Evolutionary conservation across 1,140 invertebrate species (phyloP).

Genomic region (Drosophila sproati): DNA sequence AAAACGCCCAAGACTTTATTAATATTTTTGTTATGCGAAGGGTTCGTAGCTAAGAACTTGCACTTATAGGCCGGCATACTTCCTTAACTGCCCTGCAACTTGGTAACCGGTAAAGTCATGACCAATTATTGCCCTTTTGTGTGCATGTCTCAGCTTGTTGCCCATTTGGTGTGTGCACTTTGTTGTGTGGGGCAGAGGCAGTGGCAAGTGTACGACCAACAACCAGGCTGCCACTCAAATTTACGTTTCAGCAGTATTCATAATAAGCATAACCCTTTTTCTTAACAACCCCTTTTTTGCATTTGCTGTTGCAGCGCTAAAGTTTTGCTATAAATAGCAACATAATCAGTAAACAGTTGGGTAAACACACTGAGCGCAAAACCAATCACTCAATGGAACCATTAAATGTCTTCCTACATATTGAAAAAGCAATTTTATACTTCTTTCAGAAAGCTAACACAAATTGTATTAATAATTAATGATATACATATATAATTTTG

Average conservation of each 20-base stretch:
- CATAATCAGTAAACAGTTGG: conserved; percentile 61
- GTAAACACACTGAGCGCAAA: conserved; percentile 42
- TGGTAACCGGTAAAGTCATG: conserved; percentile 79
- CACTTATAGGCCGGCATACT: conserved; percentile 13
- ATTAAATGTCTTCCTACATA: too few species aligned
- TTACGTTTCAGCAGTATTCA: conserved; percentile 44
- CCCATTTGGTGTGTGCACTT: conserved; percentile 58
- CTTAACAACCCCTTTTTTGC: conserved; percentile 27
- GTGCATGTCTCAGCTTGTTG: conserved; percentile 11
- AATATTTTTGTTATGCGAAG: conserved; percentile 59
- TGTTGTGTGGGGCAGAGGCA: conserved; percentile 15
- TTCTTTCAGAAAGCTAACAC: too few species aligned
- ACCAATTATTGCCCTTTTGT: conserved; percentile 77
- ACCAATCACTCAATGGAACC: neutral
- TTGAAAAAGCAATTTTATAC: too few species aligned
- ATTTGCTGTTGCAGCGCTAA: conserved; percentile 49
- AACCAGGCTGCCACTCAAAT: conserved; percentile 5
- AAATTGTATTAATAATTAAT: neutral
- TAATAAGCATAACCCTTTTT: conserved; percentile 72
- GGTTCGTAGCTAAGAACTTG: conserved; percentile 36
- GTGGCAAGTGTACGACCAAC: neutral
- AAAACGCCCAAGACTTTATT: conserved; percentile 73
- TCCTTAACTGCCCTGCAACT: conserved; percentile 30
- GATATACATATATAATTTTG: neutral
- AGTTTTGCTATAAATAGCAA: conserved; percentile 58